phyloP scores from a whole-genome alignment of 2,888 invertebrate species.

The Aphidius colemani region DNA sequence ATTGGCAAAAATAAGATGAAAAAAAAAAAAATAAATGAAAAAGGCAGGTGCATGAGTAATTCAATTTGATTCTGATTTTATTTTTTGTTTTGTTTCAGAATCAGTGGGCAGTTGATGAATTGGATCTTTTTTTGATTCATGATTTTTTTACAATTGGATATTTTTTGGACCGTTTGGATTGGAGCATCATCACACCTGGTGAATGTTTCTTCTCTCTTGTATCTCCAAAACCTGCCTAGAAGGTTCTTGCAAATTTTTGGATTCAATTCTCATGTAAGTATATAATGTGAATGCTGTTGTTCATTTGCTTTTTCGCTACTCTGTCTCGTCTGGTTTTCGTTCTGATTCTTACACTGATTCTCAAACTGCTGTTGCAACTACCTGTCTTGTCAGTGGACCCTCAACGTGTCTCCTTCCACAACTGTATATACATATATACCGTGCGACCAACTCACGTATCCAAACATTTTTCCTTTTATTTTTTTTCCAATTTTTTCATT shows the following conservation, averaged over 20 bases:
- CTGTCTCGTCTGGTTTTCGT: constrained; percentile 8
- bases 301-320: background rate
- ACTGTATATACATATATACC: background rate
- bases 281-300: background rate
- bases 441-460: constrained; percentile 41
- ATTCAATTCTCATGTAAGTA: background rate
- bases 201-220: constrained; percentile 3
- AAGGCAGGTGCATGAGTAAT: background rate
- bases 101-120: background rate
- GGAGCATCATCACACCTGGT: constrained; percentile 9
- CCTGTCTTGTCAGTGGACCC: constrained; percentile 6
- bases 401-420: background rate
- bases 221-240: constrained; percentile 7
- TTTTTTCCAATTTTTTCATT: constrained; percentile 19
- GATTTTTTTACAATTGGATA: no score
- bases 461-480: constrained; percentile 29
- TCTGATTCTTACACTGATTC: constrained; percentile 17
- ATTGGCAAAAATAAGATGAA: no score
- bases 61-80: background rate
- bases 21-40: background rate
- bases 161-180: no score
- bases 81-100: background rate
- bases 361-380: constrained; percentile 19
- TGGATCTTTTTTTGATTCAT: no score
- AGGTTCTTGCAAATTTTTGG: background rate